Percentiles rank a stretch among this genome's conserved stretches.
Conservation (phyloP, 2,888 invertebrate genomes). For the Euplagia quadripunctaria region DNA sequence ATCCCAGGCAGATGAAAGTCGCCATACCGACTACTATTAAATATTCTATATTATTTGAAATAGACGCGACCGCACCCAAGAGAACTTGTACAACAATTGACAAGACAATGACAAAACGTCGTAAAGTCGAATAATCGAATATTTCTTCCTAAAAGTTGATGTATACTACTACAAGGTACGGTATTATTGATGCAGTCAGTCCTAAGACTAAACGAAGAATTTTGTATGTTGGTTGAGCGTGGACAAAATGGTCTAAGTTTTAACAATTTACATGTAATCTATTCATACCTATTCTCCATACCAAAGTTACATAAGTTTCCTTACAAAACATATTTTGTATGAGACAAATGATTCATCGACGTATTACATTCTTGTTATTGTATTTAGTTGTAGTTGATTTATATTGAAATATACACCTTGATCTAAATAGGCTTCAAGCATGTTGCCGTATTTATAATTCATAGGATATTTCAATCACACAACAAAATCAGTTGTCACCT, state of each 20-base stretch:
- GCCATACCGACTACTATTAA: neutral
- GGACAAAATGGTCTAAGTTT: too few species aligned
- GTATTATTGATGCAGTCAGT: too few species aligned
- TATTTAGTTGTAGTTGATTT: slow-evolving; percentile 27
- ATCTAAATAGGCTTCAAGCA: slow-evolving; percentile 54
- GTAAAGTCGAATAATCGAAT: too few species aligned
- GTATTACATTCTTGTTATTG: slow-evolving; percentile 18
- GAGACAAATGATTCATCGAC: slow-evolving; percentile 15
- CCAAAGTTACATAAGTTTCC: neutral
- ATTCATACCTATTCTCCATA: neutral
- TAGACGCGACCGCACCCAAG: too few species aligned
- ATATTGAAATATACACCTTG: slow-evolving; percentile 58
- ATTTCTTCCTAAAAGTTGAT: too few species aligned
- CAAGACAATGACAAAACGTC: too few species aligned
- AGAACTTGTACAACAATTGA: too few species aligned
- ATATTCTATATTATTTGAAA: too few species aligned
- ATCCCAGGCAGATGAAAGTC: neutral
- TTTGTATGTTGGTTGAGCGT: too few species aligned
- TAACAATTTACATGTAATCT: too few species aligned
- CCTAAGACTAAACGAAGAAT: too few species aligned
- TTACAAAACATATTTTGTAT: slow-evolving; percentile 12
- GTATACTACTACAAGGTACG: too few species aligned
- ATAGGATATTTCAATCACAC: slow-evolving; percentile 53
- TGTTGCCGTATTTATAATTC: slow-evolving; percentile 52
- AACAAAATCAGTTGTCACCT: slow-evolving; percentile 59